These are phyloP conservation scores for Stenichneumon culpator DNA, from an alignment of 2,888 invertebrate genomes.

Conservation along the genomic window DNA sequence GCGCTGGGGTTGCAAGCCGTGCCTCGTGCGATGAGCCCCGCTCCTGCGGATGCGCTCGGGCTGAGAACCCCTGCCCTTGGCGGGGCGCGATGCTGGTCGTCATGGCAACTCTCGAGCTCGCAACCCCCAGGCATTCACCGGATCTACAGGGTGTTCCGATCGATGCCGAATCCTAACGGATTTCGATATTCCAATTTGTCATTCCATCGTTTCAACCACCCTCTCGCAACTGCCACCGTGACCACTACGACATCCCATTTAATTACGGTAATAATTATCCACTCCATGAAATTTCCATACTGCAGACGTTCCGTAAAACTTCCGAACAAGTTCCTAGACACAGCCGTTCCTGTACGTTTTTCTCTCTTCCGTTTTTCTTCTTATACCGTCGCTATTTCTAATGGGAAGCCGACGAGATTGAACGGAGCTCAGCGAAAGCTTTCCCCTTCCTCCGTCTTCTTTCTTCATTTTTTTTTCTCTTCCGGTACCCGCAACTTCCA, in stretches of 20 bases:
- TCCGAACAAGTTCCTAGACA: not conserved
- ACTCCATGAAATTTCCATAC: constrained; percentile 4
- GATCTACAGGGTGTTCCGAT: constrained; percentile 78
- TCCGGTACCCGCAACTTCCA: not conserved
- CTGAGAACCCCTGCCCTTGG: constrained; percentile 79
- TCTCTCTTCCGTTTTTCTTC: not conserved
- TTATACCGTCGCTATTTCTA: not conserved
- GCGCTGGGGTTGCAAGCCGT: not conserved
- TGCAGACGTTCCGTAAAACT: not conserved
- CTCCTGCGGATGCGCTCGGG: constrained; percentile 70
- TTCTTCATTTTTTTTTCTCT: not conserved
- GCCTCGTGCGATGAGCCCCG: constrained; percentile 5
- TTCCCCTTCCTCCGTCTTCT: not conserved
- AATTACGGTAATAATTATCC: constrained; percentile 10
- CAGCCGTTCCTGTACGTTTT: not conserved
- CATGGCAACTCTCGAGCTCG: constrained; percentile 79
- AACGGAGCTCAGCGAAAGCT: constrained; percentile 1
- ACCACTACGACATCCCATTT: constrained; percentile 13
- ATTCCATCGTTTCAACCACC: not conserved
- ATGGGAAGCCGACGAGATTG: not conserved
- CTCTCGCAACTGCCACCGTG: constrained; percentile 12
- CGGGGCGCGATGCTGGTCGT: constrained; percentile 78
- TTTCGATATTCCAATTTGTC: constrained; percentile 53
- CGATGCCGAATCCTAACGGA: constrained; percentile 71
- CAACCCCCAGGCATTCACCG: constrained; percentile 75